phyloP scores from a whole-genome alignment of 1,140 invertebrate genomes.

The Diorhabda sublineata region DNA sequence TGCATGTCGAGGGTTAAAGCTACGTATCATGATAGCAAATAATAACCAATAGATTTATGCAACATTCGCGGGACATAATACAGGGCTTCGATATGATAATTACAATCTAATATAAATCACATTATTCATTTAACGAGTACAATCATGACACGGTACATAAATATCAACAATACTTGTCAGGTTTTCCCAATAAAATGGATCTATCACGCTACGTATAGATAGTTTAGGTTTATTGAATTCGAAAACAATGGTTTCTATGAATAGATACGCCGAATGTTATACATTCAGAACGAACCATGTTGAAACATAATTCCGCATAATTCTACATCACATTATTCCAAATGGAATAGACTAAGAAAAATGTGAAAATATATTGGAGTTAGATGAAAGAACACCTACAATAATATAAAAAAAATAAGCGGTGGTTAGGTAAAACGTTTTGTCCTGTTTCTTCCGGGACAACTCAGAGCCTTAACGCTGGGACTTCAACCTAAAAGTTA shows the following conservation, averaged over 20 bases:
- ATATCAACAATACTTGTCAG: conserved; percentile 38
- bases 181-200: conserved; percentile 28
- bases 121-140: conserved; percentile 36
- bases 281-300: background rate
- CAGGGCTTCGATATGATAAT: conserved; percentile 37
- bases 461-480: no score
- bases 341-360: no score
- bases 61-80: conserved; percentile 21
- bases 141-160: conserved; percentile 35
- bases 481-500: no score
- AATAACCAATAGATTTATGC: conserved; percentile 26
- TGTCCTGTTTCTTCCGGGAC: no score
- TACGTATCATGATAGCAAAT: conserved; percentile 25
- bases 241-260: conserved; percentile 21
- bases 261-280: background rate
- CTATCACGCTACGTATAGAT: background rate
- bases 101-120: conserved; percentile 38
- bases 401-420: no score
- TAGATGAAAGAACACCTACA: no score
- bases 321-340: no score
- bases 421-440: no score
- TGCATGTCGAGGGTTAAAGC: background rate
- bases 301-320: no score
- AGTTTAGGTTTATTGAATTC: conserved; percentile 19
- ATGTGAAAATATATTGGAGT: no score